Conservation (phyloP, 2,888 invertebrate species). For the Cosmia pyralina region DNA sequence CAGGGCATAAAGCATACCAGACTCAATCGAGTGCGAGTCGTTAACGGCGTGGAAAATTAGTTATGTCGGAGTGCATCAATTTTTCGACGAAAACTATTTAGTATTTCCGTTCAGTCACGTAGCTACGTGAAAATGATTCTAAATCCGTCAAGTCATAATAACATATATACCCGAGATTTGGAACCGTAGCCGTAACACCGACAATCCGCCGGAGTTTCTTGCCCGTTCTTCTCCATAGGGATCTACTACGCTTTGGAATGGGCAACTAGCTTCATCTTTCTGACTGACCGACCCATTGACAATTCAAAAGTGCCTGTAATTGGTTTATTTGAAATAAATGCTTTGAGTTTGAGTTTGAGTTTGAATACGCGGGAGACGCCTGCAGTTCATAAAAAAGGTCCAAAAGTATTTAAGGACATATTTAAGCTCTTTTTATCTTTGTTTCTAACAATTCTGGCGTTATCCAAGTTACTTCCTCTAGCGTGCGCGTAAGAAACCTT, state of each 20-base stretch:
- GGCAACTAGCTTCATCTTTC: too few species aligned
- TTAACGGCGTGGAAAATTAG: neutral
- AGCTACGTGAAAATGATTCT: neutral
- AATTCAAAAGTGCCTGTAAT: too few species aligned
- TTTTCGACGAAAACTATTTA: neutral
- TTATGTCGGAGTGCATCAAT: neutral
- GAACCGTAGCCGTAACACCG: neutral
- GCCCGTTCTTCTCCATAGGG: too few species aligned
- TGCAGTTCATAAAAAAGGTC: constrained; percentile 8
- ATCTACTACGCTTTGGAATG: too few species aligned
- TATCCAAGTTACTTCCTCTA: constrained; percentile 36
- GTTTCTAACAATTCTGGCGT: constrained; percentile 22
- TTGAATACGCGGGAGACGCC: neutral
- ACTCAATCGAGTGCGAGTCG: neutral
- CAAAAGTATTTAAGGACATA: constrained; percentile 1
- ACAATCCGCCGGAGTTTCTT: too few species aligned
- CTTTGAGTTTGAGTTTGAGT: too few species aligned
- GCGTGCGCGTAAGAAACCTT: constrained; percentile 33
- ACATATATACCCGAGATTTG: neutral
- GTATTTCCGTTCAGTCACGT: neutral
- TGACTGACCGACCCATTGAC: too few species aligned
- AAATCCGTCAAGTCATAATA: neutral
- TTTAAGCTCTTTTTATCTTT: constrained; percentile 29
- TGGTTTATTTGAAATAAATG: too few species aligned
- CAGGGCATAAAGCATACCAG: neutral